Conservation (phyloP, 1,140 invertebrate genomes). For the Phortica variegata region DNA sequence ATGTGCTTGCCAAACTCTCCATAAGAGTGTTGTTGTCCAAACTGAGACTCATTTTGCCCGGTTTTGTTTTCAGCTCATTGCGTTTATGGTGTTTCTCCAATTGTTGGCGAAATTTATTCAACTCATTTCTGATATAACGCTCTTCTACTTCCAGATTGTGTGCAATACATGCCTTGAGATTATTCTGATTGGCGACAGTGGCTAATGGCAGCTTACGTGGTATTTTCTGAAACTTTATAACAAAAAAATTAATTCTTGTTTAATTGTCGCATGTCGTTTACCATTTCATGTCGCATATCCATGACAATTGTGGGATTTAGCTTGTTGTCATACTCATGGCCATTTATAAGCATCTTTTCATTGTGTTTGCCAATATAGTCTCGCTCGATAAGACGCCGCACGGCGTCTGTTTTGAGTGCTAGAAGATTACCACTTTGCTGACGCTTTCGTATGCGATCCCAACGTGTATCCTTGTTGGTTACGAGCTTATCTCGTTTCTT, state of each 20-base stretch:
- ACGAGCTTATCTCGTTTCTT: conserved; percentile 45
- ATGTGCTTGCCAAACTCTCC: conserved; percentile 34
- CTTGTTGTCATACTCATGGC: conserved; percentile 12
- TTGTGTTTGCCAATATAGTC: conserved; percentile 39
- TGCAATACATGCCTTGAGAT: conserved; percentile 26
- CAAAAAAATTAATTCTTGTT: not conserved
- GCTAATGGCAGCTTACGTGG: conserved; percentile 36
- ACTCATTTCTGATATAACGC: conserved; percentile 41
- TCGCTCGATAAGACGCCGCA: conserved; percentile 42
- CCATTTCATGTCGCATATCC: conserved; percentile 53
- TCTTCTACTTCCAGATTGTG: conserved; percentile 50
- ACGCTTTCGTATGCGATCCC: conserved; percentile 52
- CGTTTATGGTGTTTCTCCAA: conserved; percentile 35
- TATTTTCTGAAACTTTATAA: conserved; percentile 36
- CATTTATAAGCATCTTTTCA: conserved; percentile 33
- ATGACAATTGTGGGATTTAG: conserved; percentile 47
- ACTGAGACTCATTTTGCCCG: conserved; percentile 23
- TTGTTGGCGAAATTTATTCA: conserved; percentile 50
- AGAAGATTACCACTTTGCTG: conserved; percentile 26
- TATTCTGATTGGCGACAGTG: conserved; percentile 32
- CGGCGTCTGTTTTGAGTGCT: conserved; percentile 40
- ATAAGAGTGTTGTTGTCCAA: conserved; percentile 33
- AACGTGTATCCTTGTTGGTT: conserved; percentile 37
- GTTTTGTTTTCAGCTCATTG: conserved; percentile 21
- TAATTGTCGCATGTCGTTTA: conserved; percentile 7